Percentiles rank a stretch among this genome's conserved stretches.
phyloP scores from a whole-genome alignment of 2,113 vertebrate species.

The Hydrochoerus hydrochaeris region DNA sequence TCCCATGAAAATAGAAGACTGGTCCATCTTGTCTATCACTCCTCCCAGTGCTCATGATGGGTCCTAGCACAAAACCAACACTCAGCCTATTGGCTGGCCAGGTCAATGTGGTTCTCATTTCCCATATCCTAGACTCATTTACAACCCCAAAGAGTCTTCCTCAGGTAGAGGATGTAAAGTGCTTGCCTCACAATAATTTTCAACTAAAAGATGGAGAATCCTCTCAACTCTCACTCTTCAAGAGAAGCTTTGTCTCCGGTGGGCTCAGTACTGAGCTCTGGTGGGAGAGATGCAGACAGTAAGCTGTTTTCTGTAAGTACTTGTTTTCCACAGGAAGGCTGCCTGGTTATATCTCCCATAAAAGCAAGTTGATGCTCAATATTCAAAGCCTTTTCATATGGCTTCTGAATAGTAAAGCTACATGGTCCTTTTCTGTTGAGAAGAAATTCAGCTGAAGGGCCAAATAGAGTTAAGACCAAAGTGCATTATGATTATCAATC shows the following conservation, averaged over 20 bases:
- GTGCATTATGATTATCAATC: background rate
- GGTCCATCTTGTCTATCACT: background rate
- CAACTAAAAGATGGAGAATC: background rate
- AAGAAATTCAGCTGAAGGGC: background rate
- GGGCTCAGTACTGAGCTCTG: background rate
- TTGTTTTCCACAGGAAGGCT: background rate
- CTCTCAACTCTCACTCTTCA: no score
- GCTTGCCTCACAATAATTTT: background rate
- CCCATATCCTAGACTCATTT: background rate
- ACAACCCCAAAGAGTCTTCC: background rate
- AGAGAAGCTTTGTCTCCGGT: background rate
- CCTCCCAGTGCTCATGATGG: background rate
- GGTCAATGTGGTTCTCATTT: background rate
- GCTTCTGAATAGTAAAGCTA: background rate
- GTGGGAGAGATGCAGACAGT: accelerated
- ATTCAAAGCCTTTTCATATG: background rate
- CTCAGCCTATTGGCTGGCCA: background rate
- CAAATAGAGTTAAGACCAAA: background rate
- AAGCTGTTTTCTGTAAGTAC: background rate
- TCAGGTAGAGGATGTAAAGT: background rate
- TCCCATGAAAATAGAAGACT: background rate
- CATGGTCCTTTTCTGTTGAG: background rate
- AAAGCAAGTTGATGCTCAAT: background rate
- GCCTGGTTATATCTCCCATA: background rate
- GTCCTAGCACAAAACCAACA: background rate